Evolutionary conservation across 1,140 invertebrate genomes (phyloP).

Genomic region (Hyles vespertilio): DNA sequence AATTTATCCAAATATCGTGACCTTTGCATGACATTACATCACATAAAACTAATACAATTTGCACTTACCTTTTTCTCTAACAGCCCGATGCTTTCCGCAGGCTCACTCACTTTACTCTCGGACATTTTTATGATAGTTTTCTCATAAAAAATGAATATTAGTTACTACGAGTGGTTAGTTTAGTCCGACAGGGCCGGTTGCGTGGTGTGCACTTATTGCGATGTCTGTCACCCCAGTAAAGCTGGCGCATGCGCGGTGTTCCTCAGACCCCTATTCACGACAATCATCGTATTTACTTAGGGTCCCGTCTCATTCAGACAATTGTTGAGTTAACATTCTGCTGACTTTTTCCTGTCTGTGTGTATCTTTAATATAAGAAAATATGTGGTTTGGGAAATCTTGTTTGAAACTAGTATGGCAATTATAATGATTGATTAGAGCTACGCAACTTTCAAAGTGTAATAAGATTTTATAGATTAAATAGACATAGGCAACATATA

Average conservation of each 20-base stretch:
- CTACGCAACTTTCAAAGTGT: too few relatives aligned
- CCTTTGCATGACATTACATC: conserved; percentile 31
- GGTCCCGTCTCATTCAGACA: conserved; percentile 1
- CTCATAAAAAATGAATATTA: conserved; percentile 1
- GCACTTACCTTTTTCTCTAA: conserved; percentile 38
- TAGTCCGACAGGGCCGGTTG: background rate
- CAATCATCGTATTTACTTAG: background rate
- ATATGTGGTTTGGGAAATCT: too few relatives aligned
- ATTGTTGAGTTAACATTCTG: too few relatives aligned
- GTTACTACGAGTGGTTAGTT: conserved; percentile 1
- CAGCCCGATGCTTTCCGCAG: conserved; percentile 32
- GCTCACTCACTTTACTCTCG: conserved; percentile 25
- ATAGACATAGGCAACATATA: too few relatives aligned
- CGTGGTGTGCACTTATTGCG: background rate
- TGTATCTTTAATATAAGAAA: too few relatives aligned
- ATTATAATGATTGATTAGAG: too few relatives aligned
- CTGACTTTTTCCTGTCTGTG: too few relatives aligned
- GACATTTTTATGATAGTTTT: conserved; percentile 22
- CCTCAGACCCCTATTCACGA: background rate
- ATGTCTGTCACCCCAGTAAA: conserved; percentile 4
- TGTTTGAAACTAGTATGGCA: too few relatives aligned
- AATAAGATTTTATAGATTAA: too few relatives aligned
- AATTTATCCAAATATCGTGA: conserved; percentile 14
- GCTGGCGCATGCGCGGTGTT: conserved; percentile 5
- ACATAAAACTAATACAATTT: conserved; percentile 9